phyloP scores from a whole-genome alignment of 2,888 invertebrate genomes.

The Lasioglossum villosulum region DNA sequence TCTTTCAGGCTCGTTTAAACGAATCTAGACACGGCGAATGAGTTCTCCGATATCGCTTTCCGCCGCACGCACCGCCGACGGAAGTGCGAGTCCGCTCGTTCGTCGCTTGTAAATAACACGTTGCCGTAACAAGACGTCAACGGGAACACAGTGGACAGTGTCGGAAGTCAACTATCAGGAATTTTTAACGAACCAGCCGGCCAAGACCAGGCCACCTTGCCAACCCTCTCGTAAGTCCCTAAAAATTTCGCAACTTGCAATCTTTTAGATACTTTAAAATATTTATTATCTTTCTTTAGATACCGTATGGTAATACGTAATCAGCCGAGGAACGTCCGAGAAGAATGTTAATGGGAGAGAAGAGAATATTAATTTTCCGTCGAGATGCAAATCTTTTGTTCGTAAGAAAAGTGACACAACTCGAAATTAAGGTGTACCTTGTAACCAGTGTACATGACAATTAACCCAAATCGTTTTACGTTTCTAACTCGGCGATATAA shows the following conservation, averaged over 20 bases:
- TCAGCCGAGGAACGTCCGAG: neutral
- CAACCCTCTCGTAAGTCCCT: neutral
- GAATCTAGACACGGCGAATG: slow-evolving; percentile 3
- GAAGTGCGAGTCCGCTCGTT: slow-evolving; percentile 20
- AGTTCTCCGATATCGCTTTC: neutral
- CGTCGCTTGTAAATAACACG: slow-evolving; percentile 77
- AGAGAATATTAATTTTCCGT: neutral
- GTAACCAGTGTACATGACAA: too few species aligned
- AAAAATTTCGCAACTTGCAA: neutral
- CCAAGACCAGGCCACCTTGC: neutral
- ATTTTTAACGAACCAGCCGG: neutral
- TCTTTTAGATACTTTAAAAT: too few species aligned
- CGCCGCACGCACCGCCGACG: neutral
- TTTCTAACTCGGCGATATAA: too few species aligned
- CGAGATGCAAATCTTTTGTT: too few species aligned
- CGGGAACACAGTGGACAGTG: slow-evolving; percentile 72
- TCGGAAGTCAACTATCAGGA: slow-evolving; percentile 13
- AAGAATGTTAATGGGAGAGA: neutral
- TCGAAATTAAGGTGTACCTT: too few species aligned
- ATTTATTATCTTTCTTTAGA: too few species aligned
- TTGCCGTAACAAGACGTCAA: slow-evolving; percentile 81
- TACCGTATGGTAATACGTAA: neutral
- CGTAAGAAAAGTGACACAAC: too few species aligned
- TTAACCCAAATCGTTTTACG: too few species aligned
- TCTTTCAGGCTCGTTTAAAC: neutral